Percentiles rank a stretch among this genome's conserved stretches.
Evolutionary conservation across 2,797 vertebrate species (phyloP).

Genomic region (Hyperoplus lanceolatus): DNA sequence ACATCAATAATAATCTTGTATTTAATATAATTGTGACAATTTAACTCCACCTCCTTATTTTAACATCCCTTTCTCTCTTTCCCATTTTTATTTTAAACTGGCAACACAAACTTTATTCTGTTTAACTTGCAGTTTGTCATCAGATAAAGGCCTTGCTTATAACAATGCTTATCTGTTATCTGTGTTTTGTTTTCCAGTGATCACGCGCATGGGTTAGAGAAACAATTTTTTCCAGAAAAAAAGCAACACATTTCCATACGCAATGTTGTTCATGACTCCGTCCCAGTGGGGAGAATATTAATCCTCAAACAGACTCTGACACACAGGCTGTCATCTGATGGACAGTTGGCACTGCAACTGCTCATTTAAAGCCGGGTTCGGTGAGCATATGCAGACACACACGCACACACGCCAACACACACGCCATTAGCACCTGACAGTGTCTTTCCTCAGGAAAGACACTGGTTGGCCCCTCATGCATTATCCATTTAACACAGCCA

Average conservation of each 20-base stretch:
- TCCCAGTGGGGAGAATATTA: conserved; percentile 41
- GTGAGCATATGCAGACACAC: conserved; percentile 41
- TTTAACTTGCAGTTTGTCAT: conserved; percentile 19
- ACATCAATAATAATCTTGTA: conserved; percentile 2
- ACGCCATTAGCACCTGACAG: conserved; percentile 41
- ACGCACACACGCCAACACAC: conserved; percentile 14
- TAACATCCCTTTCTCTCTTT: neutral
- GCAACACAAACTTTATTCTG: neutral
- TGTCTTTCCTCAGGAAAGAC: conserved; percentile 67
- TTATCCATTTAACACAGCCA: conserved; percentile 65
- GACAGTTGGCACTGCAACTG: conserved; percentile 50
- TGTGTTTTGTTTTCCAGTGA: conserved; percentile 32
- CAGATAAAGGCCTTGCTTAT: conserved; percentile 9
- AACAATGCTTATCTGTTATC: neutral
- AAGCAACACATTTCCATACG: neutral
- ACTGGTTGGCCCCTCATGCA: conserved; percentile 66
- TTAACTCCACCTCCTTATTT: neutral
- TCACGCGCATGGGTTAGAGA: conserved; percentile 28
- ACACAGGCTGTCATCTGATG: conserved; percentile 52
- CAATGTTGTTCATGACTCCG: conserved; percentile 27
- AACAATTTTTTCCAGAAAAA: conserved; percentile 28
- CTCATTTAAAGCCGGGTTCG: conserved; percentile 47
- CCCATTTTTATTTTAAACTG: neutral
- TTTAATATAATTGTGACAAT: conserved; percentile 1
- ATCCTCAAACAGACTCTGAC: conserved; percentile 51